phyloP scores from a whole-genome alignment of 2,888 invertebrate genomes.

The Diloba caeruleocephala region DNA sequence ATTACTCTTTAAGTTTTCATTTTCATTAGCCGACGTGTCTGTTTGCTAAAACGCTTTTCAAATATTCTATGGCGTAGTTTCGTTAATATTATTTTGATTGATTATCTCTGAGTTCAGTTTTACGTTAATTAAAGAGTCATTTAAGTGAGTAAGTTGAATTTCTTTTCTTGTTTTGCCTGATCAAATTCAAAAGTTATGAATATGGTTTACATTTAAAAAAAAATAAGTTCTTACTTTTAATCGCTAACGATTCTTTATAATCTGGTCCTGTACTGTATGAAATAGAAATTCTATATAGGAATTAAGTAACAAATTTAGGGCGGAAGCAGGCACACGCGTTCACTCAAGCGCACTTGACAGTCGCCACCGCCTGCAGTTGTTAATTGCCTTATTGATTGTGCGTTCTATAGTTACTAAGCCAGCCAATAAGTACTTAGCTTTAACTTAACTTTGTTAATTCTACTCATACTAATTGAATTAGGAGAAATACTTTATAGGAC shows the following conservation, averaged over 20 bases:
- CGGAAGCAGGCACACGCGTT: constrained; percentile 23
- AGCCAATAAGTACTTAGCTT: too few species aligned
- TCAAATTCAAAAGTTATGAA: too few species aligned
- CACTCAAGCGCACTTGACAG: constrained; percentile 33
- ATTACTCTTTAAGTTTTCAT: constrained; percentile 69
- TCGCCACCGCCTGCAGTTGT: constrained; percentile 26
- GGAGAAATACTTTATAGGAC: too few species aligned
- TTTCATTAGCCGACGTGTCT: constrained; percentile 64
- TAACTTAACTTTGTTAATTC: too few species aligned
- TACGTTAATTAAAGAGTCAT: constrained; percentile 7
- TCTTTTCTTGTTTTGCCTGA: neutral
- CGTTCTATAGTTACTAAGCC: constrained; percentile 2
- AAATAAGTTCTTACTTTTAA: too few species aligned
- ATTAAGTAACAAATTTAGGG: constrained; percentile 6
- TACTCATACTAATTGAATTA: too few species aligned
- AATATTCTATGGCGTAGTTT: constrained; percentile 58
- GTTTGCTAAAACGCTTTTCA: constrained; percentile 64
- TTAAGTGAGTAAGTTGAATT: neutral
- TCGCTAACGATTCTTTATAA: too few species aligned
- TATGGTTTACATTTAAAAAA: too few species aligned
- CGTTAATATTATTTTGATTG: constrained; percentile 57
- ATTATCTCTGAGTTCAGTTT: constrained; percentile 36
- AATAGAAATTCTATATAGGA: neutral
- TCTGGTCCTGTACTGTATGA: too few species aligned
- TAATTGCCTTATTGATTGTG: constrained; percentile 67